A percentile compares a stretch with the other conserved stretches of the same genome.
Conservation (phyloP, 2,888 invertebrate species). For the Steinernema carpocapsae region DNA sequence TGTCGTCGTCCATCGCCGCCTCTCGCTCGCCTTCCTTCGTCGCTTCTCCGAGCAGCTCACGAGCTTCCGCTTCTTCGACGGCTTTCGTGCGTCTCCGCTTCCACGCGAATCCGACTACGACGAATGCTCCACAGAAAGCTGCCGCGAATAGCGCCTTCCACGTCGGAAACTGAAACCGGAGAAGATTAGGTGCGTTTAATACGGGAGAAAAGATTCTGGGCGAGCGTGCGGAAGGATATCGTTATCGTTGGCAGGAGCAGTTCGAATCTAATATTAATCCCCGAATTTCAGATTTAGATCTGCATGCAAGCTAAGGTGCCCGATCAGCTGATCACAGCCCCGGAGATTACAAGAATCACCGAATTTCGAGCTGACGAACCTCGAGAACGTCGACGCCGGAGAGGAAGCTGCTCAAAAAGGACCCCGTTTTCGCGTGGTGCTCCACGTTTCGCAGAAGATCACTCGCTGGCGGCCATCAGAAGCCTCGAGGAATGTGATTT, state of each 20-base stretch:
- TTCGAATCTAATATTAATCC: too few relatives aligned
- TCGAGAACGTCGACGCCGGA: conserved; percentile 1
- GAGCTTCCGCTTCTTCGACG: not conserved
- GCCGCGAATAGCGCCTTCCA: conserved; percentile 24
- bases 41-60: too few relatives aligned
- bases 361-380: conserved; percentile 20
- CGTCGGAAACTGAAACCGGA: conserved; percentile 24
- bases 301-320: too few relatives aligned
- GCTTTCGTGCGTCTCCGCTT: not conserved
- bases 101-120: conserved; percentile 12
- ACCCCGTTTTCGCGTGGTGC: conserved; percentile 7
- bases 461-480: not conserved
- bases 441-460: not conserved
- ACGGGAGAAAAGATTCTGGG: not conserved
- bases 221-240: not conserved
- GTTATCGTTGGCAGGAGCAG: too few relatives aligned
- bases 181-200: too few relatives aligned
- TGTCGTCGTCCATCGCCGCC: conserved; percentile 33
- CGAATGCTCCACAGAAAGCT: conserved; percentile 12
- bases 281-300: too few relatives aligned
- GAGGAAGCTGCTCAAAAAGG: not conserved
- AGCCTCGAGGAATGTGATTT: too few relatives aligned
- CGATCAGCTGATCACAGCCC: too few relatives aligned
- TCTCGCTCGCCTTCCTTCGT: not conserved
- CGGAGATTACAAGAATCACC: too few relatives aligned